A percentile compares a stretch with the other conserved stretches of the same genome.
Conservation (phyloP, 2,888 invertebrate genomes). For the Miltochrista miniata region DNA sequence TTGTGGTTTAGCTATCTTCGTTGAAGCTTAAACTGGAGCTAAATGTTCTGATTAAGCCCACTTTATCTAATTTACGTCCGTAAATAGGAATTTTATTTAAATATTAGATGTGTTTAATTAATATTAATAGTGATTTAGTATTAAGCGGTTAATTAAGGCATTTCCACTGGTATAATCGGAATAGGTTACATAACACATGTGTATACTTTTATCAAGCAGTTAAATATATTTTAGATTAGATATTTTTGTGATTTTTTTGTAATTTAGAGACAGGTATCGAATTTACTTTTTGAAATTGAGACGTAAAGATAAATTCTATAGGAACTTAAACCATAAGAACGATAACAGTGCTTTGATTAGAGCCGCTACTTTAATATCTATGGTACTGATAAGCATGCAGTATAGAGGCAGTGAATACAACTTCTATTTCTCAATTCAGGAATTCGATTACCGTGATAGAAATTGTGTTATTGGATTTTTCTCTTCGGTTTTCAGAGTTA, state of each 20-base stretch:
- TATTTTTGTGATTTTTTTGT: neutral
- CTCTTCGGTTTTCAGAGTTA: too few relatives aligned
- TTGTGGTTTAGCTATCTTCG: conserved; percentile 46
- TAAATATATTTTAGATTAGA: conserved; percentile 13
- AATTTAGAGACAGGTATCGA: too few relatives aligned
- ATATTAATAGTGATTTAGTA: conserved; percentile 34
- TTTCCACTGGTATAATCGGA: conserved; percentile 29
- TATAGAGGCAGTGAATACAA: too few relatives aligned
- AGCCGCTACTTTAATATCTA: too few relatives aligned
- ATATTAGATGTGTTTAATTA: conserved; percentile 47
- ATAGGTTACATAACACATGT: conserved; percentile 16
- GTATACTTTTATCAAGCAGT: conserved; percentile 13
- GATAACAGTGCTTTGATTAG: too few relatives aligned
- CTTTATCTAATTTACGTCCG: conserved; percentile 64
- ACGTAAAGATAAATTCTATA: too few relatives aligned
- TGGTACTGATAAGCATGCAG: too few relatives aligned
- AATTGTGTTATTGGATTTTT: too few relatives aligned
- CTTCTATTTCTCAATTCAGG: too few relatives aligned
- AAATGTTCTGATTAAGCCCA: conserved; percentile 51
- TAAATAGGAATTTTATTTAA: conserved; percentile 51
- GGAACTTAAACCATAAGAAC: too few relatives aligned
- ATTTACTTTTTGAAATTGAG: too few relatives aligned
- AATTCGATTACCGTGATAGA: too few relatives aligned
- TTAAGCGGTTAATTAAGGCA: conserved; percentile 45
- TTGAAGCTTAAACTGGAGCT: conserved; percentile 48